These are phyloP conservation scores for Mola mola DNA, from an alignment of 2,113 vertebrate species.

Conservation along the genomic window DNA sequence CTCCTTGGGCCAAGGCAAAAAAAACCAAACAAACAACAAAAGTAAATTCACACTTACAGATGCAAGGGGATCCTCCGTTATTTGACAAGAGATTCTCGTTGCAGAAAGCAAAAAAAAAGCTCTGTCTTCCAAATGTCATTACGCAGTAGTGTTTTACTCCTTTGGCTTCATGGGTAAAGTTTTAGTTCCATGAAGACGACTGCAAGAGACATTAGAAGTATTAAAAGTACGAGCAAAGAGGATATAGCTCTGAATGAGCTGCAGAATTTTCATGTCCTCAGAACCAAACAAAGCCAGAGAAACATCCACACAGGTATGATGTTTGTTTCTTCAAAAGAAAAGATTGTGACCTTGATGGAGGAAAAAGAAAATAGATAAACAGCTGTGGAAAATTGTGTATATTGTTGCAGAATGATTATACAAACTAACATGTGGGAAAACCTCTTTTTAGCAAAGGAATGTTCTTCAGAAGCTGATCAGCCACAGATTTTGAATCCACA, in stretches of 20 bases:
- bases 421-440: constrained; percentile 32
- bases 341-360: constrained; percentile 30
- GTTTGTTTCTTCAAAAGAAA: constrained; percentile 27
- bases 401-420: constrained; percentile 37
- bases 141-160: constrained; percentile 23
- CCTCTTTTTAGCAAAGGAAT: neutral
- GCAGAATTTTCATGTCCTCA: constrained; percentile 30
- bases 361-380: constrained; percentile 14
- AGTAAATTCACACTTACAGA: constrained; percentile 33
- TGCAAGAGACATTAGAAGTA: constrained; percentile 48
- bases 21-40: neutral
- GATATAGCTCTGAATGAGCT: constrained; percentile 13
- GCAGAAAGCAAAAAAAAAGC: constrained; percentile 47
- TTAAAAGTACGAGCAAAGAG: constrained; percentile 33
- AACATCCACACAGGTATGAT: neutral
- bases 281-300: constrained; percentile 45
- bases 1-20: constrained; percentile 44
- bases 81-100: constrained; percentile 42
- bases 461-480: constrained; percentile 17
- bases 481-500: constrained; percentile 24
- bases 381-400: constrained; percentile 44
- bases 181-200: constrained; percentile 47
- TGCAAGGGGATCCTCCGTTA: constrained; percentile 27
- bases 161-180: constrained; percentile 31
- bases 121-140: constrained; percentile 41